phyloP scores from a whole-genome alignment of 1,140 invertebrate species.

The Drosophila oshimai region DNA sequence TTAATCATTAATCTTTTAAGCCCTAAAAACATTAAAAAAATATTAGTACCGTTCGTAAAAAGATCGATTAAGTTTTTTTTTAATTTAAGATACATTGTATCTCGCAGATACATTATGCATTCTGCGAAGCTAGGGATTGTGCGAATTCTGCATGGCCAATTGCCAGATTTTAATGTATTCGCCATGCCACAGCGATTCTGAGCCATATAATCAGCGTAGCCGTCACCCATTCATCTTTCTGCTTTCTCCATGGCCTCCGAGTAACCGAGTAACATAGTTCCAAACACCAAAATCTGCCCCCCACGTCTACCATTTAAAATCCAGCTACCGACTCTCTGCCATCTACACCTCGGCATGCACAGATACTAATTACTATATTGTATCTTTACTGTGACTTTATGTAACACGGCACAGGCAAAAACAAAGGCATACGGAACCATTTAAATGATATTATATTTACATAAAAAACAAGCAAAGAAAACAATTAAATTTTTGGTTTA shows the following conservation, averaged over 20 bases:
- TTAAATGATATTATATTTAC: conserved; percentile 77
- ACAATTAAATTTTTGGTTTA: conserved; percentile 62
- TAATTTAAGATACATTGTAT: too few species aligned
- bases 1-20: too few species aligned
- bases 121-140: conserved; percentile 1
- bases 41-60: too few species aligned
- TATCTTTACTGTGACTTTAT: conserved; percentile 70
- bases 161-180: conserved; percentile 42
- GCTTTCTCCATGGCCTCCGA: conserved; percentile 53
- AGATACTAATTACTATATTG: conserved; percentile 76
- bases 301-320: neutral
- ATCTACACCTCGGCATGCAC: conserved; percentile 63
- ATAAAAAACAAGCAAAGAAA: conserved; percentile 48
- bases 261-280: conserved; percentile 23
- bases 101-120: conserved; percentile 4
- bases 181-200: conserved; percentile 52
- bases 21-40: too few species aligned
- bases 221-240: conserved; percentile 54
- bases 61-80: too few species aligned
- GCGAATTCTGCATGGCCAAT: conserved; percentile 31
- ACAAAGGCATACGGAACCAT: conserved; percentile 45
- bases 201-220: conserved; percentile 34
- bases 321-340: conserved; percentile 27
- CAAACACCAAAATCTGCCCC: neutral
- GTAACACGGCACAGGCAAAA: conserved; percentile 51